Percentiles rank a stretch among this genome's conserved stretches.
Conservation (phyloP, 2,888 invertebrate species). For the Yponomeuta plumbellus region DNA sequence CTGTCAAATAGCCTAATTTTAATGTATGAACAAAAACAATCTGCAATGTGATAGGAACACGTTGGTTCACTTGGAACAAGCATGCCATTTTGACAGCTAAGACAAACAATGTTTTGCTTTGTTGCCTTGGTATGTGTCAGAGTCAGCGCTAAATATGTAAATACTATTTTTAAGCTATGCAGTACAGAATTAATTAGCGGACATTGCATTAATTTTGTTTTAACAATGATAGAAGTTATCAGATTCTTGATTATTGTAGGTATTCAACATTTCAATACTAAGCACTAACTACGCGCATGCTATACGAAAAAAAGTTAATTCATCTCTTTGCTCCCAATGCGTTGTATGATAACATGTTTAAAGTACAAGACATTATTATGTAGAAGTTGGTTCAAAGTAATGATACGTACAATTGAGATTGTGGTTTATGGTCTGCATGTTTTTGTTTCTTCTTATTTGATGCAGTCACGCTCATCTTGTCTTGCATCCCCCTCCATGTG, state of each 20-base stretch:
- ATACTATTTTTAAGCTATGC: slow-evolving; percentile 6
- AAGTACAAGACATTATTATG: background rate
- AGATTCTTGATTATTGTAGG: background rate
- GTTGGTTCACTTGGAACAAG: background rate
- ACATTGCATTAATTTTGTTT: background rate
- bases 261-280: background rate
- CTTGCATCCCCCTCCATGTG: slow-evolving; percentile 87
- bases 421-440: slow-evolving; percentile 81
- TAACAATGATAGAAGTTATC: background rate
- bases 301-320: background rate
- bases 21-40: no score
- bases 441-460: slow-evolving; percentile 82
- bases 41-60: no score
- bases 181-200: background rate
- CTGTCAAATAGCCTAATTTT: no score
- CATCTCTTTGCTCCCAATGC: background rate
- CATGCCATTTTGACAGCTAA: background rate
- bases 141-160: slow-evolving; percentile 4
- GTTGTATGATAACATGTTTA: background rate
- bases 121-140: slow-evolving; percentile 6
- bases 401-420: slow-evolving; percentile 79
- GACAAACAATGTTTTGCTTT: background rate
- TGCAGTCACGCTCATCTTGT: slow-evolving; percentile 89
- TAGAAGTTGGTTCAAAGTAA: background rate
- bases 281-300: background rate